Conservation (phyloP, 2,797 vertebrate genomes). For the Cottoperca gobio region DNA sequence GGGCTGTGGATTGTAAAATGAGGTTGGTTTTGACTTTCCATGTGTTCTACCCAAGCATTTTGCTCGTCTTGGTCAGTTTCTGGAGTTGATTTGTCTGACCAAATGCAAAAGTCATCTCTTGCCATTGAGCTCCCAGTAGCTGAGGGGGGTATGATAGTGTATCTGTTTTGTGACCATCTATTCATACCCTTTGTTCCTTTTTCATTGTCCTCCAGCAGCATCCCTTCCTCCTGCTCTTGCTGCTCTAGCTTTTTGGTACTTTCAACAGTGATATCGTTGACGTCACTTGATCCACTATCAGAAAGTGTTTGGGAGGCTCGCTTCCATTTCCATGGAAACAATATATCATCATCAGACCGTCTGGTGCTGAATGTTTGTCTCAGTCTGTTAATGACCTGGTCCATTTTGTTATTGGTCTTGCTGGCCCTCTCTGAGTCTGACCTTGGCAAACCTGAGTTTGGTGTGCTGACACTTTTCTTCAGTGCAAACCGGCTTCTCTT, state of each 20-base stretch:
- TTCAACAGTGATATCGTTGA: slow-evolving; percentile 49
- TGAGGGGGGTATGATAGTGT: slow-evolving; percentile 35
- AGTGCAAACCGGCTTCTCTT: slow-evolving; percentile 74
- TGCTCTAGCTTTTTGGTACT: slow-evolving; percentile 39
- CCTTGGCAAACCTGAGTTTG: slow-evolving; percentile 55
- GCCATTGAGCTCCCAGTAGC: slow-evolving; percentile 5
- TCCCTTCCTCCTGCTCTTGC: slow-evolving; percentile 18
- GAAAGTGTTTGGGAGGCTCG: slow-evolving; percentile 58
- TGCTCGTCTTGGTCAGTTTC: slow-evolving; percentile 21
- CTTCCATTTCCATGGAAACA: slow-evolving; percentile 68
- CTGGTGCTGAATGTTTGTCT: slow-evolving; percentile 77
- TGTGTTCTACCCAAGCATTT: slow-evolving; percentile 21
- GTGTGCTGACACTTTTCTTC: slow-evolving; percentile 72
- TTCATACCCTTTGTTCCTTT: slow-evolving; percentile 27
- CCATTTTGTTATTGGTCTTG: slow-evolving; percentile 75
- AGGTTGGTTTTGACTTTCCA: slow-evolving; percentile 40
- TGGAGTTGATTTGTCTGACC: slow-evolving; percentile 36
- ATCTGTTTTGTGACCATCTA: slow-evolving; percentile 51
- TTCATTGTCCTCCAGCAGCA: slow-evolving; percentile 13
- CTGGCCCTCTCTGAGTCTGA: slow-evolving; percentile 55
- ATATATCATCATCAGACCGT: slow-evolving; percentile 67
- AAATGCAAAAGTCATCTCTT: slow-evolving; percentile 29
- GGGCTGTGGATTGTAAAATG: slow-evolving; percentile 44
- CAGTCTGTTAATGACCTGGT: slow-evolving; percentile 78
- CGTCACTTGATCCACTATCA: slow-evolving; percentile 62